These are phyloP conservation scores for Heliocidaris erythrogramma DNA, from an alignment of 35 echinoderm and acorn worm species.

Conservation along the genomic window DNA sequence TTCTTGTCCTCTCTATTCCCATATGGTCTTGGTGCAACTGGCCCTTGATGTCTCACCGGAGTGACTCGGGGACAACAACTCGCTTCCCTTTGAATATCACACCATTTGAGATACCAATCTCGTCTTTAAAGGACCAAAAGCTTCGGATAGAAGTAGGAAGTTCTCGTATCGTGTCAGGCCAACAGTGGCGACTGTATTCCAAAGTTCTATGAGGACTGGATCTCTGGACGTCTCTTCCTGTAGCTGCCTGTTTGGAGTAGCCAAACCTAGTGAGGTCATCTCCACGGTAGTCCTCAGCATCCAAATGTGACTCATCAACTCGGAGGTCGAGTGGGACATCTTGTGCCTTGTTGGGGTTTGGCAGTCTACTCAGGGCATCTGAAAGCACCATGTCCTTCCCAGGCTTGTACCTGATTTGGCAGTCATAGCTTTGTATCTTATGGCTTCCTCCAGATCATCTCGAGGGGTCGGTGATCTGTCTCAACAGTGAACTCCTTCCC, in stretches of 20 bases:
- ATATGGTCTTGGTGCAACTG: no score
- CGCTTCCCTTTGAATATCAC: no score
- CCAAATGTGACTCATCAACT: slow-evolving; percentile 39
- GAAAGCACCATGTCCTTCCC: slow-evolving; percentile 44
- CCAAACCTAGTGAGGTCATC: slow-evolving; percentile 6
- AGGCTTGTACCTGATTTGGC: slow-evolving; percentile 44
- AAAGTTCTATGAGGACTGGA: slow-evolving; percentile 45
- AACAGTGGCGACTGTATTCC: background rate
- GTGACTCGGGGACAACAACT: no score
- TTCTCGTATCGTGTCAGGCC: no score
- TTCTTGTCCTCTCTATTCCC: no score
- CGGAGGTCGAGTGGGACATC: slow-evolving; percentile 49
- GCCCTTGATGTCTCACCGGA: no score
- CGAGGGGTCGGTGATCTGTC: slow-evolving; percentile 62
- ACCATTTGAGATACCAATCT: no score
- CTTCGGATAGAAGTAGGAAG: no score
- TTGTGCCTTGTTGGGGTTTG: background rate
- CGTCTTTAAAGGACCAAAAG: no score
- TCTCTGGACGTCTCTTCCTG: slow-evolving; percentile 46
- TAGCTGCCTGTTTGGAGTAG: background rate
- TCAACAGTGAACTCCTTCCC: no score
- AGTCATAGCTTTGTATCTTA: slow-evolving; percentile 59
- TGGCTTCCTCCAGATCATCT: slow-evolving; percentile 61
- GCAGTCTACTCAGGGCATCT: slow-evolving; percentile 47
- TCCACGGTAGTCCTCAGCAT: background rate